phyloP scores from a whole-genome alignment of 1,140 invertebrate genomes.

The Drosophila nebulosa region DNA sequence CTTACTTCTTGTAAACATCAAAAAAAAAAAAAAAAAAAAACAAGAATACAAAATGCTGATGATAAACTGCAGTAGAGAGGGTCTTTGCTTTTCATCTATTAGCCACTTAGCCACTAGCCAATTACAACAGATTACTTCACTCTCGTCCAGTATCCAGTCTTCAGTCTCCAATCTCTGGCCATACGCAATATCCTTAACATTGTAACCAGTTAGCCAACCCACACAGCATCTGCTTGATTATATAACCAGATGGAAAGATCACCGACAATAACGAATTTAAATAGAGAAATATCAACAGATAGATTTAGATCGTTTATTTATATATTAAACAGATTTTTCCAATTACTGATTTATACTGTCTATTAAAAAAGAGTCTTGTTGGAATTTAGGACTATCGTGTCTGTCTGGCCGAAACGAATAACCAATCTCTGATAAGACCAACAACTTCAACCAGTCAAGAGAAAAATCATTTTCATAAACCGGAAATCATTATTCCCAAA shows the following conservation, averaged over 20 bases:
- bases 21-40: too few relatives aligned
- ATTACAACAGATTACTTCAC: not conserved
- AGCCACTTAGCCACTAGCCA: not conserved
- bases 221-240: not conserved
- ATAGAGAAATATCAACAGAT: not conserved
- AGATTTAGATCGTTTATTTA: too few relatives aligned
- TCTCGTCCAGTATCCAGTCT: too few relatives aligned
- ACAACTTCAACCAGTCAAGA: not conserved
- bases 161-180: not conserved
- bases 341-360: too few relatives aligned
- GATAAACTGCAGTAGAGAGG: conserved; percentile 30
- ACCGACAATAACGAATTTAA: not conserved
- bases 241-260: not conserved
- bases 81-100: not conserved
- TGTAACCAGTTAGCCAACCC: not conserved
- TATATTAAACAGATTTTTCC: too few relatives aligned
- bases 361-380: too few relatives aligned
- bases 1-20: conserved; percentile 55
- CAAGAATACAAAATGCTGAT: conserved; percentile 18
- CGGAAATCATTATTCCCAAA: not conserved
- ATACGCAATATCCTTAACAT: not conserved
- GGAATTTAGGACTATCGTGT: too few relatives aligned
- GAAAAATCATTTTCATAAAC: not conserved
- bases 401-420: too few relatives aligned
- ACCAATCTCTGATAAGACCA: not conserved